Base-by-base conservation (phyloP, 2,888 invertebrate species). In the Patella pellucida region DNA sequence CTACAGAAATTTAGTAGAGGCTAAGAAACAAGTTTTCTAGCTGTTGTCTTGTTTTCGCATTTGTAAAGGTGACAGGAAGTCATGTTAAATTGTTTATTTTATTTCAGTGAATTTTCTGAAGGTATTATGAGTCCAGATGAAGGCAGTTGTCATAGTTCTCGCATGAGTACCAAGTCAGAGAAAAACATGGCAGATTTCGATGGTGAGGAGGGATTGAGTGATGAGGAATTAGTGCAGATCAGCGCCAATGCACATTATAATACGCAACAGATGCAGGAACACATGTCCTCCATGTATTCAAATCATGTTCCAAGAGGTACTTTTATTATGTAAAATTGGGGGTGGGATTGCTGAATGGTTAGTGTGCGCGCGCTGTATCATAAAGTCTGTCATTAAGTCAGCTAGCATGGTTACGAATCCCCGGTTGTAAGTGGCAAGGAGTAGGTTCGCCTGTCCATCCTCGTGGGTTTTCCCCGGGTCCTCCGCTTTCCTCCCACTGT, bases 151-250 rank as follows among this genome's bases (percentile, higher is more conserved):
- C 89, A 89, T 79, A 97, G 97, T n/a, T 97, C 97, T 0, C 94
- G 96, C 52, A 94, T 96, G 92, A 97, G 96, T 79, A 96, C 95
- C 84, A 97, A 97, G 91, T 97, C 97, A 2, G 97, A 97, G 86
- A 96, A 97, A 84, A 97, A 97, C 90, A 95, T 97, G 94, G 96
- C 96, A 0, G 97, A 97, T 91, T 95, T 97, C 87, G 97, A 97
- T 87, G 97, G 97, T 7, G 90, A 90, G 80, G 89, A 90, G 52
- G 84, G 86, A n/a, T 78, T 89, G 73, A 89, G 89, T 79, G 89
- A 90, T 73, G 89, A 89, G 71, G 90, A 89, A 75, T 81, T 90
- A 69, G 87, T 86, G 11, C 87, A 86, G 83, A 89, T 90, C 71
- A 87, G 87, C 76, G 86, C 87, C 3, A 85, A 85, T 72, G 82